A percentile compares a stretch with the other conserved stretches of the same genome.
Evolutionary conservation across 2,797 vertebrate genomes (phyloP).

Genomic region (Sebastes baramenuke): DNA sequence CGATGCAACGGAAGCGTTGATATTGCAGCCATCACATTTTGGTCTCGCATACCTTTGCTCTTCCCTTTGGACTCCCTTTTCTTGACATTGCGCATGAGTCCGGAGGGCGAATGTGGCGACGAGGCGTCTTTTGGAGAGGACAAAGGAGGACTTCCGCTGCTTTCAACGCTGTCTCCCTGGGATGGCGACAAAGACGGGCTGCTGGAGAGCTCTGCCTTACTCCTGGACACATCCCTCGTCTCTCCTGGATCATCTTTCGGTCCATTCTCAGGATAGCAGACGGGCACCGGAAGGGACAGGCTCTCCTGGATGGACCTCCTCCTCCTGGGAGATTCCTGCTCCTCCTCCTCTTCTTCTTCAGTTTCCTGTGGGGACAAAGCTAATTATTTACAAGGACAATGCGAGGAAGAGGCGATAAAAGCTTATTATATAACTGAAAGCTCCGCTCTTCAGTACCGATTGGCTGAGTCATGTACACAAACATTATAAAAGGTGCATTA

Average conservation of each 20-base stretch:
- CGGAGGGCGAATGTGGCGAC: conserved; percentile 81
- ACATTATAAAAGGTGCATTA: background rate
- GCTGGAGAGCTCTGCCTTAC: conserved; percentile 67
- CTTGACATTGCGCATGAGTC: conserved; percentile 82
- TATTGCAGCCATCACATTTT: background rate
- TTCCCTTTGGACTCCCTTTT: conserved; percentile 90
- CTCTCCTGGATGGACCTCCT: conserved; percentile 84
- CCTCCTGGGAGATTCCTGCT: conserved; percentile 65
- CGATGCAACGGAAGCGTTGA: background rate
- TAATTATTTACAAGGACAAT: conserved; percentile 53
- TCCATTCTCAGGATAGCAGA: conserved; percentile 69
- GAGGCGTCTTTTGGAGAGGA: conserved; percentile 80
- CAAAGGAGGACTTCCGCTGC: conserved; percentile 70
- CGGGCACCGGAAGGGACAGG: conserved; percentile 75
- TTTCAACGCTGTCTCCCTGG: conserved; percentile 81
- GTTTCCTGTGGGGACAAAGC: conserved; percentile 76
- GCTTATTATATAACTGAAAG: conserved; percentile 26
- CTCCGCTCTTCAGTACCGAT: background rate
- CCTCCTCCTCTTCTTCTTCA: conserved; percentile 78
- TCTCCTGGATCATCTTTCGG: conserved; percentile 73
- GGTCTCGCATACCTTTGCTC: conserved; percentile 78
- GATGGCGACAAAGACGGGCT: conserved; percentile 74
- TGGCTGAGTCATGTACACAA: background rate
- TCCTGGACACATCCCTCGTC: conserved; percentile 55
- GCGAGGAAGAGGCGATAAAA: conserved; percentile 36